Percentiles rank a stretch among this genome's conserved stretches.
Conservation (phyloP, 2,113 vertebrate genomes). For the Apodemus speciosus region DNA sequence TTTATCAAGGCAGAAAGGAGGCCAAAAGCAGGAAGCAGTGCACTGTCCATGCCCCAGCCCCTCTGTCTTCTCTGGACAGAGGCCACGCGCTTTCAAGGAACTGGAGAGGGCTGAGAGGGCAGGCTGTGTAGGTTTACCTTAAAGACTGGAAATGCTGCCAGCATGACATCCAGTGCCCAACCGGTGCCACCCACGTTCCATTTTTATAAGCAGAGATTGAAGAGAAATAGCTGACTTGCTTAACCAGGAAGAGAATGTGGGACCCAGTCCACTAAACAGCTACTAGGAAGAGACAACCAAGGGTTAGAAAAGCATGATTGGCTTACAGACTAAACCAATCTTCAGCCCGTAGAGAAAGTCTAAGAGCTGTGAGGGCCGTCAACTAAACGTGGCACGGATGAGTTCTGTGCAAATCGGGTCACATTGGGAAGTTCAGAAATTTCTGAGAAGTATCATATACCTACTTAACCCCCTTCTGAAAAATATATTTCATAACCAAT, state of each 20-base stretch:
- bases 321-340: neutral
- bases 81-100: neutral
- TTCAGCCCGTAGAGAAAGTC: neutral
- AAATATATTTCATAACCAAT: conserved; percentile 25
- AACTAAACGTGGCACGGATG: neutral
- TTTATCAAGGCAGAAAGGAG: neutral
- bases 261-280: neutral
- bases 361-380: neutral
- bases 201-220: conserved; percentile 41
- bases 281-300: neutral
- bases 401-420: neutral
- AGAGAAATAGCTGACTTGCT: neutral
- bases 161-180: neutral
- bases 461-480: neutral
- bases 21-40: neutral
- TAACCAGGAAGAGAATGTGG: conserved; percentile 16
- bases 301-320: neutral
- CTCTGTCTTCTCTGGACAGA: neutral
- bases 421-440: neutral
- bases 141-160: neutral
- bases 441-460: neutral
- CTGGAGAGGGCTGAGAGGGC: neutral
- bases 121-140: neutral
- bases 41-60: neutral
- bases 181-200: neutral